These are phyloP conservation scores for Macrotis lagotis DNA, from an alignment of 2,113 vertebrate species.

Conservation along the genomic window DNA sequence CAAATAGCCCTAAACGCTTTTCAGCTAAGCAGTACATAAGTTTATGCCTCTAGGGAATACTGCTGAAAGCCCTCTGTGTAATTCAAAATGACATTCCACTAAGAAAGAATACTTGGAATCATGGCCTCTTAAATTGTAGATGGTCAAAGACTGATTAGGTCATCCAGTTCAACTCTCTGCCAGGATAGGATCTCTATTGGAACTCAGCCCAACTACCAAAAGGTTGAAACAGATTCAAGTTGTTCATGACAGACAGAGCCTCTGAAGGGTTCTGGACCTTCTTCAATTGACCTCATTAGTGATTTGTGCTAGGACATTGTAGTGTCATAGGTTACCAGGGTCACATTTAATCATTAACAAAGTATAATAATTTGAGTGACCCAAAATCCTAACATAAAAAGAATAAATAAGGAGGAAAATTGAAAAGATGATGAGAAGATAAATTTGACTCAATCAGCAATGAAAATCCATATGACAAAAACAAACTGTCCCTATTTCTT, in stretches of 20 bases:
- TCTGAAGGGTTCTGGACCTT: rapidly evolving
- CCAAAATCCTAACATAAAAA: neutral
- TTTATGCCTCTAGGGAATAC: neutral
- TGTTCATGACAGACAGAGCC: neutral
- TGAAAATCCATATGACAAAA: rapidly evolving
- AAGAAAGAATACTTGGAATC: rapidly evolving
- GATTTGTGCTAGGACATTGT: rapidly evolving
- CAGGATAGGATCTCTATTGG: too few species aligned
- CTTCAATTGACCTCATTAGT: rapidly evolving
- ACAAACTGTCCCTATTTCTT: neutral
- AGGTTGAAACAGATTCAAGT: rapidly evolving
- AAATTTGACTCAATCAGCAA: neutral
- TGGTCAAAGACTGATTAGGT: neutral
- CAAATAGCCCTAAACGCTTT: neutral
- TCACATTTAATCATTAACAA: neutral
- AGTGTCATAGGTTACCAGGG: rapidly evolving
- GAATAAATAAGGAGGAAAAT: rapidly evolving
- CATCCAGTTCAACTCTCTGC: rapidly evolving
- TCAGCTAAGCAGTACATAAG: neutral
- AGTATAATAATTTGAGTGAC: neutral
- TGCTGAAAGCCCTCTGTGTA: neutral
- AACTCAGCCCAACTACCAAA: neutral
- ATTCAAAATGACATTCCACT: rapidly evolving
- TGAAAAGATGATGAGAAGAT: neutral
- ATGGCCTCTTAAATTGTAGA: rapidly evolving